Evolutionary conservation across 2,113 vertebrate genomes (phyloP).

Genomic region (Rhea pennata): DNA sequence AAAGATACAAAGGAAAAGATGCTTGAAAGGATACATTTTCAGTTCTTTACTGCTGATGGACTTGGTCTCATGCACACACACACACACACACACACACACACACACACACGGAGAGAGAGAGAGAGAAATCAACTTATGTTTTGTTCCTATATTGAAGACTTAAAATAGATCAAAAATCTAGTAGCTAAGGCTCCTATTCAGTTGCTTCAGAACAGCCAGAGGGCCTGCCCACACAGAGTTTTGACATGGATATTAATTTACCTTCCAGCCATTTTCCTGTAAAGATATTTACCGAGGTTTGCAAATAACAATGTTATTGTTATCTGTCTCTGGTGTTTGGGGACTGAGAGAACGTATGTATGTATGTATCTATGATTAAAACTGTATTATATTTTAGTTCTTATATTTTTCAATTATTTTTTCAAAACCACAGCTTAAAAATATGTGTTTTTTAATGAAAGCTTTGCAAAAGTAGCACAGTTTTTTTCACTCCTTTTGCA

Average conservation of each 20-base stretch:
- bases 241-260: constrained; percentile 36
- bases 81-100: not conserved
- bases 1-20: not conserved
- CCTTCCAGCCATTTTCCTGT: constrained; percentile 24
- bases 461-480: not conserved
- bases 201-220: not conserved
- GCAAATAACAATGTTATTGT: not conserved
- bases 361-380: not conserved
- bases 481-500: not conserved
- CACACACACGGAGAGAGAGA: not conserved
- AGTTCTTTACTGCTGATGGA: not conserved
- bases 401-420: not conserved
- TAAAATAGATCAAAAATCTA: not conserved
- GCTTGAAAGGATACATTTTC: not conserved
- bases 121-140: not conserved
- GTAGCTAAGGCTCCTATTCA: not conserved
- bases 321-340: not conserved
- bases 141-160: not conserved
- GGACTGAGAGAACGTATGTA: not conserved
- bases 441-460: not conserved
- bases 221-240: not conserved
- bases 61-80: not conserved
- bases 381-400: not conserved
- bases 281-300: not conserved
- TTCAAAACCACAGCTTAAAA: constrained; percentile 1